Percentiles rank a stretch among this genome's conserved stretches.
Evolutionary conservation across 2,888 invertebrate genomes (phyloP).

Genomic region (Drosophila paranaensis): DNA sequence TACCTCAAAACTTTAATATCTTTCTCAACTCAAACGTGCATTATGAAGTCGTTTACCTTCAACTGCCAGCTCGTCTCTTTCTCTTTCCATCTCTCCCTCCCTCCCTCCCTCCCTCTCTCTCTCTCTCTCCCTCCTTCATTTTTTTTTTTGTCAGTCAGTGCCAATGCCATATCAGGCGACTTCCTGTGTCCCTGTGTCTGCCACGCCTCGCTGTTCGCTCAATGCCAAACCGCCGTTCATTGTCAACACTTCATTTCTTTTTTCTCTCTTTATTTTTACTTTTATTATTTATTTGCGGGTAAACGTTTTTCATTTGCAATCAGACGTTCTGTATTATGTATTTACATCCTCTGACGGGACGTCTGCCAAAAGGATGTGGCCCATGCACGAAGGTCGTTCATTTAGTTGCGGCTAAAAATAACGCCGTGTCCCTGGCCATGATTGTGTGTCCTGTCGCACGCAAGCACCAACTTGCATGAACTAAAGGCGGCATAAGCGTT

Average conservation of each 20-base stretch:
- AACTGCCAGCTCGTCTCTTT: background rate
- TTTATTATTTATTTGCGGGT: conserved; percentile 11
- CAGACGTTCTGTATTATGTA: conserved; percentile 52
- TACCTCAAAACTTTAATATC: too few species aligned
- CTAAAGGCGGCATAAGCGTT: conserved; percentile 7
- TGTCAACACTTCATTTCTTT: conserved; percentile 59
- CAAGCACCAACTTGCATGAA: conserved; percentile 3
- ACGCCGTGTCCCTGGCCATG: conserved; percentile 48
- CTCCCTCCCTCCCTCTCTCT: background rate
- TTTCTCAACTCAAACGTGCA: background rate
- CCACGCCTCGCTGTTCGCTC: conserved; percentile 27
- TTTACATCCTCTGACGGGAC: conserved; percentile 28
- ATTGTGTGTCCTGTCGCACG: conserved; percentile 12
- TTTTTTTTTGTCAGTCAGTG: conserved; percentile 29
- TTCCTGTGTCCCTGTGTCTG: conserved; percentile 46
- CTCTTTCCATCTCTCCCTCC: background rate
- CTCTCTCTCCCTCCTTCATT: background rate
- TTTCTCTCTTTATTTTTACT: background rate
- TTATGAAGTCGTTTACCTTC: conserved; percentile 1
- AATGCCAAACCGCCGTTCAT: conserved; percentile 53
- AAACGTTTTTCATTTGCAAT: conserved; percentile 60
- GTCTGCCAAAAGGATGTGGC: conserved; percentile 51
- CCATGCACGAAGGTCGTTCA: conserved; percentile 55
- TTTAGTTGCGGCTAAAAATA: conserved; percentile 47
- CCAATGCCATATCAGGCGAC: conserved; percentile 40